Evolutionary conservation across 2,113 vertebrate genomes (phyloP).

Genomic region (Microtus richardsoni): DNA sequence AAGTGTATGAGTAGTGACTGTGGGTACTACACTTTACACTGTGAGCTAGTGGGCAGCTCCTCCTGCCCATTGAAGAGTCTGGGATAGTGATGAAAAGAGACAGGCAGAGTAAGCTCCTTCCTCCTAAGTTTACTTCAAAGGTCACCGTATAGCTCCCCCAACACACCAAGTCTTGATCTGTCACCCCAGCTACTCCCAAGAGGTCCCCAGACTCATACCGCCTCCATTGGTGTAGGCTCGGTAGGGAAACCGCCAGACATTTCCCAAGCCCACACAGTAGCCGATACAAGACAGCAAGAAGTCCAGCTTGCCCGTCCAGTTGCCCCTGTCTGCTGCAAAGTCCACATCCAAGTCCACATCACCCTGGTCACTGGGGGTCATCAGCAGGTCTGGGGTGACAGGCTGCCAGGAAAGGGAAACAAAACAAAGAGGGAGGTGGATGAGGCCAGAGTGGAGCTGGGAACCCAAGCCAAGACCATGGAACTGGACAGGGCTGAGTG

Average conservation of each 20-base stretch:
- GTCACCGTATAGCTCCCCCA: background rate
- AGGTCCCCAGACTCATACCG: constrained; percentile 79
- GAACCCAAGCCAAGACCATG: background rate
- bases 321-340: constrained; percentile 87
- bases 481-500: background rate
- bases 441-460: background rate
- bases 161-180: background rate
- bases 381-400: constrained; percentile 87
- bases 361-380: constrained; percentile 89
- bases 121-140: background rate
- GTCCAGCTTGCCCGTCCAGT: constrained; percentile 90
- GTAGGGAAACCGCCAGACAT: constrained; percentile 91
- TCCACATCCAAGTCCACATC: constrained; percentile 86
- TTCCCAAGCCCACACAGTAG: constrained; percentile 90
- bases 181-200: background rate
- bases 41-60: background rate
- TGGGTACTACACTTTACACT: background rate
- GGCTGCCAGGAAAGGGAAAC: constrained; percentile 77
- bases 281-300: constrained; percentile 91
- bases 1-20: background rate
- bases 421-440: background rate
- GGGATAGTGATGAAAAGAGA: background rate
- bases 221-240: constrained; percentile 90
- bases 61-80: background rate
- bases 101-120: background rate